phyloP scores from a whole-genome alignment of 2,888 invertebrate genomes.

The Caenorhabditis plicata region DNA sequence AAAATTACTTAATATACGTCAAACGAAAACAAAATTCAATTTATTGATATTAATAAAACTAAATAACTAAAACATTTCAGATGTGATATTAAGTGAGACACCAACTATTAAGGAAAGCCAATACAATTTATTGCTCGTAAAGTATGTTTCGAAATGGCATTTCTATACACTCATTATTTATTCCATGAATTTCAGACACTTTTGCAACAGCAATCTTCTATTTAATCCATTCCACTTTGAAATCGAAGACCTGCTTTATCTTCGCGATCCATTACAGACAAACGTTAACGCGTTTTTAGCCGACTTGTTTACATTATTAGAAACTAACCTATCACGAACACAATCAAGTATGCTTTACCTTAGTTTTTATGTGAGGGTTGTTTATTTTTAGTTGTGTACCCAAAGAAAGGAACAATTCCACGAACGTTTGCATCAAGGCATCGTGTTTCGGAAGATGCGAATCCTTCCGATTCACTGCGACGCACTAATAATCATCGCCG shows the following conservation, averaged over 20 bases:
- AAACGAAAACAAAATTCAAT: no score
- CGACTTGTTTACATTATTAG: slow-evolving; percentile 68
- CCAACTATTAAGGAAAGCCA: slow-evolving; percentile 68
- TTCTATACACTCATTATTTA: background rate
- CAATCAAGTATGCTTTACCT: no score
- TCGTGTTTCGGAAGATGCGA: slow-evolving; percentile 59
- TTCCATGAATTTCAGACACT: slow-evolving; percentile 49
- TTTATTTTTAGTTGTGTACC: no score
- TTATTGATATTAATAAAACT: background rate
- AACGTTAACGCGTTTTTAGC: slow-evolving; percentile 66
- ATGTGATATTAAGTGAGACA: slow-evolving; percentile 67
- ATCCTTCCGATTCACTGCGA: no score
- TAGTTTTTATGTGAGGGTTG: no score
- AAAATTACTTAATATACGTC: no score
- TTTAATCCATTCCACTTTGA: slow-evolving; percentile 67
- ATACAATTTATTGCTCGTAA: slow-evolving; percentile 67
- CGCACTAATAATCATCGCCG: no score
- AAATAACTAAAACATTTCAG: slow-evolving; percentile 52
- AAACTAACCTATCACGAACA: no score
- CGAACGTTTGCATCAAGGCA: no score
- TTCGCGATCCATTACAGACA: slow-evolving; percentile 63
- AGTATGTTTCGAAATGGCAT: slow-evolving; percentile 27
- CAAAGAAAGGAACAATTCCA: no score
- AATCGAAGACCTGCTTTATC: slow-evolving; percentile 68
- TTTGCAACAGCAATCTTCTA: slow-evolving; percentile 66